Conservation (phyloP, 2,888 invertebrate genomes). For the Agrochola lota region DNA sequence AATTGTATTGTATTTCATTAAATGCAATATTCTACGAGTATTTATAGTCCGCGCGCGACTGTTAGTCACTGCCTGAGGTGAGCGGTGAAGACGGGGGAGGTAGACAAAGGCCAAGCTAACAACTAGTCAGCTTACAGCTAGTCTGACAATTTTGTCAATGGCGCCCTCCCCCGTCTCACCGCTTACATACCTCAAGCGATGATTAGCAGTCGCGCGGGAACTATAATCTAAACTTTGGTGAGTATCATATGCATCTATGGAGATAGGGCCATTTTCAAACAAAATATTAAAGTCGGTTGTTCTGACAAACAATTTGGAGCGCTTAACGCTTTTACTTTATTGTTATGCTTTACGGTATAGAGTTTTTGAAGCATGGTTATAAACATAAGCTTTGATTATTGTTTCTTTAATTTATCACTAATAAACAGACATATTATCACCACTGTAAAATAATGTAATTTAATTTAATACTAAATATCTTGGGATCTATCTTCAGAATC, state of each 20-base stretch:
- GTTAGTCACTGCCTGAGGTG: too few species aligned
- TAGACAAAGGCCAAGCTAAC: too few species aligned
- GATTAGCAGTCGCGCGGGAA: too few species aligned
- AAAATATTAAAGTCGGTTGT: conserved; percentile 22
- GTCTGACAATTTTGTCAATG: too few species aligned
- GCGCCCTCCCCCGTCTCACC: too few species aligned
- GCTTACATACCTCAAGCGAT: too few species aligned
- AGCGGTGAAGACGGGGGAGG: too few species aligned
- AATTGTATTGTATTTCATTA: not conserved
- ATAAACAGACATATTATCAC: conserved; percentile 24
- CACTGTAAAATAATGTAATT: not conserved
- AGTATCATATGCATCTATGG: too few species aligned
- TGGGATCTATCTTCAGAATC: conserved; percentile 88
- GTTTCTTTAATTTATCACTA: conserved; percentile 38
- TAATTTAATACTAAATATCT: conserved; percentile 4
- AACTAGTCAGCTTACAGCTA: too few species aligned
- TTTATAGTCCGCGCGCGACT: too few species aligned
- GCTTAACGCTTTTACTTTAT: conserved; percentile 51
- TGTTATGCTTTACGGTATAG: conserved; percentile 28
- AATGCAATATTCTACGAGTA: not conserved
- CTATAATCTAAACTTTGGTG: too few species aligned
- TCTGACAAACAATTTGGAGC: conserved; percentile 38
- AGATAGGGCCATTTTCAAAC: not conserved
- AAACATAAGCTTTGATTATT: conserved; percentile 47
- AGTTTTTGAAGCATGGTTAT: conserved; percentile 52